A percentile compares a stretch with the other conserved stretches of the same genome.
Evolutionary conservation across 2,888 invertebrate genomes (phyloP).

Genomic region (Catonia carolina): DNA sequence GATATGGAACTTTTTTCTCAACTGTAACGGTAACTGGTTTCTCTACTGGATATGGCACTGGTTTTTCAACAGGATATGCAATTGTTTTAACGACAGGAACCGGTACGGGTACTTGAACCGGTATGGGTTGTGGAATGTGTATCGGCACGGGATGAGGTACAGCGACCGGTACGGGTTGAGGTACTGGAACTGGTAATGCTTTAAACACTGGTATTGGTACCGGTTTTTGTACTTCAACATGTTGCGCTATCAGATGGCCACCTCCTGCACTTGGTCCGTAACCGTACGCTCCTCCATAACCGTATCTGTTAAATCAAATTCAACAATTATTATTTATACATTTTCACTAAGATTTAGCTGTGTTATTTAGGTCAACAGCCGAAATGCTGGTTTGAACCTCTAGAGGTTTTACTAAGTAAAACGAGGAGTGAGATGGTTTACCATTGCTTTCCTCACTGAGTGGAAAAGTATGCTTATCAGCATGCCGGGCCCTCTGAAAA

Average conservation of each 20-base stretch:
- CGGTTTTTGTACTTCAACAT: constrained; percentile 31
- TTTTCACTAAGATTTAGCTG: no score
- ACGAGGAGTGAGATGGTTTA: no score
- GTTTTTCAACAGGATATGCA: constrained; percentile 35
- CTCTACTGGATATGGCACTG: constrained; percentile 36
- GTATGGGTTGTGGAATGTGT: constrained; percentile 31
- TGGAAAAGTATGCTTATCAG: no score
- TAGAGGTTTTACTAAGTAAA: no score
- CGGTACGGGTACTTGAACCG: constrained; percentile 34
- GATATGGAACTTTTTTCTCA: constrained; percentile 36
- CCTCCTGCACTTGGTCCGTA: constrained; percentile 5
- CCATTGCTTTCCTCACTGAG: no score
- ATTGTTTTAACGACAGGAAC: constrained; percentile 36
- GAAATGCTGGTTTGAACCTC: no score
- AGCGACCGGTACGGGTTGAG: constrained; percentile 35
- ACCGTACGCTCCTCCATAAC: neutral
- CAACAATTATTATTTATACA: no score
- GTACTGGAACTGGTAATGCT: constrained; percentile 33
- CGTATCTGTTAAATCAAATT: no score
- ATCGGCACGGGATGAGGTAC: constrained; percentile 36
- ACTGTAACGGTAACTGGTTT: constrained; percentile 35
- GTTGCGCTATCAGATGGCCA: constrained; percentile 27
- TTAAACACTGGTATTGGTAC: constrained; percentile 35
- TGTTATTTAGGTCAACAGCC: no score
- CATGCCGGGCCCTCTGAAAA: no score